Conservation (phyloP, 2,797 vertebrate species). For the Galaxias olidus region DNA sequence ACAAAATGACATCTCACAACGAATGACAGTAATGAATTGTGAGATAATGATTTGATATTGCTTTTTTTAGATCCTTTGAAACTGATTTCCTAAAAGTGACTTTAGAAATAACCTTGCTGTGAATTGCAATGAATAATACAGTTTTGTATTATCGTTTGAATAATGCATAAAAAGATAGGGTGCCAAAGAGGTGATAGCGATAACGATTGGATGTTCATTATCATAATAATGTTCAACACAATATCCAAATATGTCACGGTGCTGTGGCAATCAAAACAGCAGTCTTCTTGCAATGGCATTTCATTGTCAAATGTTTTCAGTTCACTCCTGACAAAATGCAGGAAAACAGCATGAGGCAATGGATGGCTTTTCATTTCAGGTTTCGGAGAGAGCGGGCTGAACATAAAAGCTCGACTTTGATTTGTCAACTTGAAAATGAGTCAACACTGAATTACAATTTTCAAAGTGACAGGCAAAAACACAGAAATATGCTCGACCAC, state of each 20-base stretch:
- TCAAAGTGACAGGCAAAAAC: constrained; percentile 25
- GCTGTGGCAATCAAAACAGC: constrained; percentile 53
- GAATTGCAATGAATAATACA: constrained; percentile 65
- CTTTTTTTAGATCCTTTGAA: constrained; percentile 24
- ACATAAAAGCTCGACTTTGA: constrained; percentile 38
- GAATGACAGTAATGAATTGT: constrained; percentile 37
- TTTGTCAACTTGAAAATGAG: constrained; percentile 44
- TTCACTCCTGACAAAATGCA: constrained; percentile 23
- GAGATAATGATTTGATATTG: constrained; percentile 46
- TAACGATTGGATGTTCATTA: constrained; percentile 55
- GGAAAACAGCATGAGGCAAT: constrained; percentile 15
- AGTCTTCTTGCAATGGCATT: constrained; percentile 34
- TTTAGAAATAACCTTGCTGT: constrained; percentile 65
- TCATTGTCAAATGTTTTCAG: constrained; percentile 12
- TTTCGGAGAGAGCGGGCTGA: constrained; percentile 16
- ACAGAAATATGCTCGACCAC: neutral
- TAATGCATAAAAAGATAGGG: constrained; percentile 56
- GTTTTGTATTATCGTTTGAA: constrained; percentile 56
- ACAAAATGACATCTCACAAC: constrained; percentile 56
- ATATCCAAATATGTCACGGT: constrained; percentile 42
- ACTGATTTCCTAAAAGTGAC: constrained; percentile 49
- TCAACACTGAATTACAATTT: constrained; percentile 33
- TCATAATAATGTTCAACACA: constrained; percentile 53
- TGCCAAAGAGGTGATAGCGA: constrained; percentile 45
- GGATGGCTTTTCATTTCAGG: constrained; percentile 27